Base-by-base conservation (phyloP, 2,113 vertebrate species). In the Lophura nycthemera region DNA sequence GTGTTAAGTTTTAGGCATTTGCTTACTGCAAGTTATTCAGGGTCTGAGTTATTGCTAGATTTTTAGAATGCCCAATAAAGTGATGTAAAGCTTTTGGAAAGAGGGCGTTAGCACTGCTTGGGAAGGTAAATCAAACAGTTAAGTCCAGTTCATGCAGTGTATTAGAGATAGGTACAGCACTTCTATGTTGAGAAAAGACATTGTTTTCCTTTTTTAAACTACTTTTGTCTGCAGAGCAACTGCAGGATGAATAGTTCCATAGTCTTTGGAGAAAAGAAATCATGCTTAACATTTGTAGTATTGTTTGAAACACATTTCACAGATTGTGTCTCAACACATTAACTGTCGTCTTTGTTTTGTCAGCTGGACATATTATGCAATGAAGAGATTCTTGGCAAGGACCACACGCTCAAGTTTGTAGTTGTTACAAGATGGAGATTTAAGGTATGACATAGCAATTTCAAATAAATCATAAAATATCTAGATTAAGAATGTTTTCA, bases 351-450 rank as follows among this genome's bases (percentile, higher is more conserved):
- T 94, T 89, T 89, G 17, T 95, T 88, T 95, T 92, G 40, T 75
- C 97, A 99, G 99, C 98, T 99, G 98, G 99, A 99, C 96, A 99
- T 99, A 97, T 98, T 99, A 98, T 99, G 99, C 99, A 99, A 99
- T 63, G 99, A 99, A 97, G 99, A 99, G 96, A 99, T 99, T 96
- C 97, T 99, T 96, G 99, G 99, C 92, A 99, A 99, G 97, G 99
- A 99, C 97, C 99, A 99, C 96, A 99, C 99, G 0, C 98, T 99
- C 97, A 99, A 99, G 96, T 99, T 99, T 95, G 99, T 99, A 96
- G 99, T 99, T 69, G 99, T 99, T 97, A 99, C 99, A 21, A 98
- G 99, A 97, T 99, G 99, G 99, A 99, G 99, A 98, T 99, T 99
- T 98, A 99, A 99, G 99, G 98, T 98, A 97, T 94, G 97, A 30